These are phyloP conservation scores for Cherax destructor DNA, from an alignment of 1,140 invertebrate genomes.

Conservation along the genomic window DNA sequence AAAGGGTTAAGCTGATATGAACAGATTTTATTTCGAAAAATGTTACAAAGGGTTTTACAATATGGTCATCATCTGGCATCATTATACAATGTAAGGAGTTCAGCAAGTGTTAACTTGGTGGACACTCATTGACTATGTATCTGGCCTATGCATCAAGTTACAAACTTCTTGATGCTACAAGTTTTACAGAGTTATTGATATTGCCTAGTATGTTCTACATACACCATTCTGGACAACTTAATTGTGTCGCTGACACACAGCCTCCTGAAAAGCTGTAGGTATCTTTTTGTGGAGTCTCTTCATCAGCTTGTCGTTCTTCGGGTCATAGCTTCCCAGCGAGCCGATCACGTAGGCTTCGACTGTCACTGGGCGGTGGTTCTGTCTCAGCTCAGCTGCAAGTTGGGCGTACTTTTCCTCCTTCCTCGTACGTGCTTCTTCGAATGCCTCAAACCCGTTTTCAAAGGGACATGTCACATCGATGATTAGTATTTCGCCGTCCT, in stretches of 20 bases:
- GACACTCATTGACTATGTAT: too few species aligned
- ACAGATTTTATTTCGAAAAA: too few species aligned
- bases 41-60: too few species aligned
- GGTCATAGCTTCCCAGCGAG: not conserved
- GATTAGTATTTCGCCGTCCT: not conserved
- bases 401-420: not conserved
- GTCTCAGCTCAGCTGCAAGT: not conserved
- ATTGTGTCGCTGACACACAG: not conserved
- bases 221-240: not conserved
- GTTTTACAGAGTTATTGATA: too few species aligned
- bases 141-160: too few species aligned
- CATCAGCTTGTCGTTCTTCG: not conserved
- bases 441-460: too few species aligned
- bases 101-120: too few species aligned
- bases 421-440: not conserved
- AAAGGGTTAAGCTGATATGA: too few species aligned
- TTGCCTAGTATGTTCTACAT: not conserved
- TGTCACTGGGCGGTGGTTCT: not conserved
- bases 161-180: too few species aligned
- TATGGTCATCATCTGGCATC: too few species aligned
- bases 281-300: not conserved
- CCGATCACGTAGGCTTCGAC: not conserved
- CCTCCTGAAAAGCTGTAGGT: not conserved
- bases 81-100: too few species aligned
- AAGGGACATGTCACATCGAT: conserved; percentile 13